A percentile compares a stretch with the other conserved stretches of the same genome.
These are phyloP conservation scores for Pangasianodon gigas DNA, from an alignment of 2,113 vertebrate genomes.

Conservation along the genomic window DNA sequence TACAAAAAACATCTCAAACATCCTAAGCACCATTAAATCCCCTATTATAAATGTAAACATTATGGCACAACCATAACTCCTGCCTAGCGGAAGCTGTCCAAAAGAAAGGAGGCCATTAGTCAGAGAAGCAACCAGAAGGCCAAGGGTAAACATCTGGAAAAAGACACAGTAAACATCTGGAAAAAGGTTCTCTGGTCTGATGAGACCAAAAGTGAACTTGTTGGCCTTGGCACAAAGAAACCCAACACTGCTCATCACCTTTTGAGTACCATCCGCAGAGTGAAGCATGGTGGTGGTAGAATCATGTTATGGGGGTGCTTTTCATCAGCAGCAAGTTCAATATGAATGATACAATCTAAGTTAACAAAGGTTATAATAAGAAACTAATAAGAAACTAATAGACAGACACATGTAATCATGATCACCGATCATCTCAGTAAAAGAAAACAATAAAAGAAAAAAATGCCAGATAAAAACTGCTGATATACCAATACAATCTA, in stretches of 20 bases:
- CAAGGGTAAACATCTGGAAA: neutral
- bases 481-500: too few species aligned
- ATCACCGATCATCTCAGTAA: neutral
- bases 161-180: too few species aligned
- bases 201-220: neutral
- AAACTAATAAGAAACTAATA: neutral
- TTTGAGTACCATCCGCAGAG: neutral
- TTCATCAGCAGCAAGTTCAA: neutral
- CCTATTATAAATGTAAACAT: neutral
- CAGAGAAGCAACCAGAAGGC: neutral
- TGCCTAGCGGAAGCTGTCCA: neutral
- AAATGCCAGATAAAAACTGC: too few species aligned
- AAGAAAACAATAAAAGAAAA: too few species aligned
- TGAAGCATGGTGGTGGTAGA: neutral
- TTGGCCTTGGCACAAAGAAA: neutral
- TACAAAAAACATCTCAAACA: too few species aligned
- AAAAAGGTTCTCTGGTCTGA: neutral
- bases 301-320: neutral
- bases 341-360: neutral
- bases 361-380: neutral
- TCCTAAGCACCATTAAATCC: neutral
- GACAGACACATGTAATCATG: neutral
- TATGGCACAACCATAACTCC: neutral
- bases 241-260: neutral
- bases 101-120: neutral